A percentile compares a stretch with the other conserved stretches of the same genome.
Conservation (phyloP, 2,888 invertebrate genomes). For the Parnassius orleans region DNA sequence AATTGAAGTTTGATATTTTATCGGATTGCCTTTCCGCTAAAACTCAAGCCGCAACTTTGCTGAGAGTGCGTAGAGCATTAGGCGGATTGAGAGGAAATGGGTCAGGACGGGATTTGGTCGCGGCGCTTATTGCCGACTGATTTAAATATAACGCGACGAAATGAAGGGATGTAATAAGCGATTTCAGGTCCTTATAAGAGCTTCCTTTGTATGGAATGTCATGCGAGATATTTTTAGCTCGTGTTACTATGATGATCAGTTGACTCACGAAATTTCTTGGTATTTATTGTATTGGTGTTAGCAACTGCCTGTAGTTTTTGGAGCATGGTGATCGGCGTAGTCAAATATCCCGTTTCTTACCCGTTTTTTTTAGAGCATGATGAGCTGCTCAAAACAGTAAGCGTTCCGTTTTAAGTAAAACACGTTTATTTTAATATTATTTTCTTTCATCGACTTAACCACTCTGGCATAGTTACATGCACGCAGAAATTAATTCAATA, state of each 20-base stretch:
- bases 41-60: slow-evolving; percentile 30
- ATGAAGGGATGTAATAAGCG: slow-evolving; percentile 46
- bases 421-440: too few relatives aligned
- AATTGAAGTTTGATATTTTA: too few relatives aligned
- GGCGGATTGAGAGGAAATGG: slow-evolving; percentile 72
- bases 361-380: too few relatives aligned
- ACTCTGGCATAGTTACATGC: too few relatives aligned
- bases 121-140: slow-evolving; percentile 62
- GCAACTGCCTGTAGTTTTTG: too few relatives aligned
- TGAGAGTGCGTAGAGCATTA: slow-evolving; percentile 61
- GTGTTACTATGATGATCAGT: neutral
- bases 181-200: slow-evolving; percentile 28
- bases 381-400: too few relatives aligned
- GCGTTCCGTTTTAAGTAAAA: too few relatives aligned
- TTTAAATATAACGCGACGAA: slow-evolving; percentile 70
- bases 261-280: neutral
- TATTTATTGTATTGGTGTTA: neutral
- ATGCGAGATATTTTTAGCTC: neutral
- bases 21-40: slow-evolving; percentile 33
- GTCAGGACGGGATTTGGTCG: slow-evolving; percentile 73
- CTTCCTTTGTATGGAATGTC: neutral
- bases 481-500: too few relatives aligned
- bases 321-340: neutral
- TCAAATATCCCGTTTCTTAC: neutral
- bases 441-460: too few relatives aligned